Evolutionary conservation across 2,113 vertebrate species (phyloP), one percentile per base, ranked within the genome.

Genomic region (Morone chrysops): DNA sequence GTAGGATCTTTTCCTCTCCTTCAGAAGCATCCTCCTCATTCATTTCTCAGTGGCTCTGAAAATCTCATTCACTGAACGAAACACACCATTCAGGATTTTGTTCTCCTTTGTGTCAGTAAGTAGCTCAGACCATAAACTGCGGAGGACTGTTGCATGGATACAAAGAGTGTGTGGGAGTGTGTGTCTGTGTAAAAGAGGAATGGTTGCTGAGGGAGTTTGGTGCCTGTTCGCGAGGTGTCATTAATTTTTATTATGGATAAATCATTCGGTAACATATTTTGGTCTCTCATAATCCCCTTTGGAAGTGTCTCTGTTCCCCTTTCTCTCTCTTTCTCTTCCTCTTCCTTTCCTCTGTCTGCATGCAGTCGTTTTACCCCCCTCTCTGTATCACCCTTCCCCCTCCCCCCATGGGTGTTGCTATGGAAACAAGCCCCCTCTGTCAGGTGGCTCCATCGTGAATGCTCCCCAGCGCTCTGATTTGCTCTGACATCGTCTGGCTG

Each of bases 401-500:
- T 10, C 50, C 68, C 77, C 76, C 62, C 70, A 18, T 74, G 80
- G 68, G 47, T 72, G 93, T 95, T 90, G 71, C 93, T 76, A 93
- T 93, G 91, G 94, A 91, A 95, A 95, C 94, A 88, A 85, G 45
- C 78, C 90, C 93, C 81, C 88, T 90, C 86, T 88, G 89, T 94
- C 93, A 93, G 86, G 83, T 92, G 85, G 78, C 78, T 85, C 57
- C 82, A 82, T 79, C 86, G 84, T 78, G 75, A 86, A 85, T 2
- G 57, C 77, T 73, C 85, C 66, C 76, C 75, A 43, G 85, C 57
- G 17, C 87, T 86, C 88, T 90, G 90, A 94, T 93, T 91, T 83
- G 85, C 88, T 88, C 82, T 81, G 85, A 92, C 83, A 75, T 71
- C 25, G 80, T 88, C 80, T 77, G 82, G 75, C 73, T 93, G 90